phyloP scores from a whole-genome alignment of 1,140 invertebrate species.

The Thaumetopoea pityocampa region DNA sequence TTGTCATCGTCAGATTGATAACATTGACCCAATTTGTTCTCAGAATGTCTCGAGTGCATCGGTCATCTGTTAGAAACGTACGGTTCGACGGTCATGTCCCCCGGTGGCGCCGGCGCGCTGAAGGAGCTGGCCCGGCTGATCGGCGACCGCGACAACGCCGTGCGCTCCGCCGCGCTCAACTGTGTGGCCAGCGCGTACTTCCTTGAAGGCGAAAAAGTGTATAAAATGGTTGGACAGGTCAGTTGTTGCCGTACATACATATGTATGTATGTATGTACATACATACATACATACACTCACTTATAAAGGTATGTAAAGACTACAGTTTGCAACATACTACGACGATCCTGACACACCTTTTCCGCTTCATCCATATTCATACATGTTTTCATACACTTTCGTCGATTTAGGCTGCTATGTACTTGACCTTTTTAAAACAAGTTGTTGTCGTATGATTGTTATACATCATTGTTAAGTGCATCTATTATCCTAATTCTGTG shows the following conservation, averaged over 20 bases:
- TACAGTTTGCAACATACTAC: too few species aligned
- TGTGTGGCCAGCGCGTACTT: constrained; percentile 94
- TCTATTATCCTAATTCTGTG: too few species aligned
- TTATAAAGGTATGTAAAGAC: too few species aligned
- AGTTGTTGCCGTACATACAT: constrained; percentile 23
- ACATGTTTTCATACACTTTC: too few species aligned
- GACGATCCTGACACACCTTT: too few species aligned
- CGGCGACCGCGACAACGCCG: constrained; percentile 96
- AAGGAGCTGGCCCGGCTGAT: constrained; percentile 97
- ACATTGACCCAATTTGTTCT: too few species aligned
- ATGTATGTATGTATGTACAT: neutral
- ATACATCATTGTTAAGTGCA: too few species aligned
- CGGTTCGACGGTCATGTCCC: constrained; percentile 90
- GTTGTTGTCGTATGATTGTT: too few species aligned
- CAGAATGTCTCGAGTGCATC: constrained; percentile 95
- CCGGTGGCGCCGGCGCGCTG: constrained; percentile 86
- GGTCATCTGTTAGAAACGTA: constrained; percentile 91
- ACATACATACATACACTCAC: constrained; percentile 1
- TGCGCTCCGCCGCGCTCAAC: constrained; percentile 96
- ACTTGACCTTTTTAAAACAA: too few species aligned
- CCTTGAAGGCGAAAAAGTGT: constrained; percentile 92
- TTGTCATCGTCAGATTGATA: too few species aligned
- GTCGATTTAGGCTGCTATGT: too few species aligned
- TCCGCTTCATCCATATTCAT: too few species aligned
- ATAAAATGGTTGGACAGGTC: constrained; percentile 93